A percentile compares a stretch with the other conserved stretches of the same genome.
These are phyloP conservation scores for Alexandromys oeconomus DNA, from an alignment of 2,797 vertebrate species.

Conservation along the genomic window DNA sequence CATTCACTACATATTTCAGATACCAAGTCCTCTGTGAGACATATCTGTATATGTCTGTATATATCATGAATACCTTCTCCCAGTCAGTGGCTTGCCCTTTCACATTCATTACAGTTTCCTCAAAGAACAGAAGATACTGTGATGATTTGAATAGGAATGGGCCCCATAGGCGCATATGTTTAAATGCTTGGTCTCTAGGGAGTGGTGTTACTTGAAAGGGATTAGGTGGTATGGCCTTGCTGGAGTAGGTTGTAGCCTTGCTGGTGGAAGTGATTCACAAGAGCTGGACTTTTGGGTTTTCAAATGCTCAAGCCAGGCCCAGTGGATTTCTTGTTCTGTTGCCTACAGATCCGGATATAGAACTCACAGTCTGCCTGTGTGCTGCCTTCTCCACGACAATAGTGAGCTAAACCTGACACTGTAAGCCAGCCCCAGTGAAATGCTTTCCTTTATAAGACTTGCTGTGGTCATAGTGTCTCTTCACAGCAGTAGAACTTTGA, in stretches of 20 bases:
- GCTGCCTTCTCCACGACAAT: neutral
- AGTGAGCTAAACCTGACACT: neutral
- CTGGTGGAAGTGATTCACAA: neutral
- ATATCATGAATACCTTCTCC: neutral
- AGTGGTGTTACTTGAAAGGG: neutral
- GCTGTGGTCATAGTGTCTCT: neutral
- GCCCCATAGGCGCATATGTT: neutral
- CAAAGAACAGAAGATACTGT: neutral
- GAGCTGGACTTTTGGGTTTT: neutral
- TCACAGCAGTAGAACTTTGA: neutral
- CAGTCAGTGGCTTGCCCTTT: neutral
- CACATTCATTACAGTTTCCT: neutral
- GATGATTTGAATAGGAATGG: too few species aligned
- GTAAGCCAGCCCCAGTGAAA: neutral
- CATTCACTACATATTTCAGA: neutral
- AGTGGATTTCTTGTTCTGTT: neutral
- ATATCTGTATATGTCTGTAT: too few species aligned
- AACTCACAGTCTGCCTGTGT: neutral
- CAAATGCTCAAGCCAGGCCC: neutral
- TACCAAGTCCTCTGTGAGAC: neutral
- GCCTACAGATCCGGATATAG: neutral
- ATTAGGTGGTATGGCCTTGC: neutral
- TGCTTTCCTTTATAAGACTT: neutral
- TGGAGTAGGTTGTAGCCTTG: too few species aligned
- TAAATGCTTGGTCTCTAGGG: neutral